phyloP scores from a whole-genome alignment of 2,797 vertebrate species.

The Muraenolepis orangiensis region DNA sequence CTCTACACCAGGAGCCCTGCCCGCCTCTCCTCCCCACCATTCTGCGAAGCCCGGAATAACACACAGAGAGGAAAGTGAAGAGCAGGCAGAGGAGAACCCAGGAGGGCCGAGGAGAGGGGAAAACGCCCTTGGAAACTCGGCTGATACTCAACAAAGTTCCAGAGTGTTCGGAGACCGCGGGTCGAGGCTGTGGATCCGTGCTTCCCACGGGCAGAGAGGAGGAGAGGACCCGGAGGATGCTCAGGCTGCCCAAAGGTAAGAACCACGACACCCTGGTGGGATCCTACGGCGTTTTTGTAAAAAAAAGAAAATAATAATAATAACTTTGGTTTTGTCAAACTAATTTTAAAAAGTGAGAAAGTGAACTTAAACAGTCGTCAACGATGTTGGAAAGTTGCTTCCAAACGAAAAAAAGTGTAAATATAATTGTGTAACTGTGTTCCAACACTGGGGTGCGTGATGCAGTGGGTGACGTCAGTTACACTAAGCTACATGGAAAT shows the following conservation, averaged over 20 bases:
- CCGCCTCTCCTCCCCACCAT: conserved; percentile 64
- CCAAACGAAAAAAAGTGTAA: background rate
- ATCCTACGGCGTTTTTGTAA: too few species aligned
- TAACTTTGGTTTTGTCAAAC: too few species aligned
- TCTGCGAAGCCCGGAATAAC: conserved; percentile 74
- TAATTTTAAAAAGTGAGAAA: too few species aligned
- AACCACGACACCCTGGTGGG: too few species aligned
- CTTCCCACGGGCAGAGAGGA: conserved; percentile 61
- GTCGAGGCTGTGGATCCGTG: conserved; percentile 55
- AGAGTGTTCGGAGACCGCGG: conserved; percentile 54
- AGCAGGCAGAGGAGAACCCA: conserved; percentile 48
- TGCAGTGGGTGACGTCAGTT: background rate
- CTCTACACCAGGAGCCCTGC: conserved; percentile 67
- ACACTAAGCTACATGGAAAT: too few species aligned
- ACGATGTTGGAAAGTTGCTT: too few species aligned
- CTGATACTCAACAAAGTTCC: conserved; percentile 53
- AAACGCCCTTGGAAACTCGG: conserved; percentile 68
- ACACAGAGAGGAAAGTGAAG: conserved; percentile 61
- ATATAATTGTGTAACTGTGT: background rate
- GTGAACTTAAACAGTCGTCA: too few species aligned
- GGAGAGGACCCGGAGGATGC: conserved; percentile 73
- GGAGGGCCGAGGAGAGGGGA: conserved; percentile 51
- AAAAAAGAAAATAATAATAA: background rate
- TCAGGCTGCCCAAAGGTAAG: conserved; percentile 74
- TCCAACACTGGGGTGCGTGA: background rate